Base-by-base conservation (phyloP, 2,797 vertebrate genomes). In the Melopsittacus undulatus region DNA sequence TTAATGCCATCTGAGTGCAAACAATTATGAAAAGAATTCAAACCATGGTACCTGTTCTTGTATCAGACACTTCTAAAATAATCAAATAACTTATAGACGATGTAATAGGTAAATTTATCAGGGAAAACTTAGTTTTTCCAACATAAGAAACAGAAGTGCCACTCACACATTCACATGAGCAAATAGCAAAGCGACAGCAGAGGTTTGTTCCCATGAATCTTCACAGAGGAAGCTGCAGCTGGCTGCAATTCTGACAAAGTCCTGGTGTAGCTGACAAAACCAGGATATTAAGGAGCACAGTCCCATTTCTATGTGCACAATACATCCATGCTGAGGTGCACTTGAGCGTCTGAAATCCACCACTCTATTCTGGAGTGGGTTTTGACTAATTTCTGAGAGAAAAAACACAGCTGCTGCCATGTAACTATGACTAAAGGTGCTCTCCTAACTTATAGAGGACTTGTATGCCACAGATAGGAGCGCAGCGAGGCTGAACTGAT, bases 221-320 rank as follows among this genome's bases (percentile, higher is more conserved):
- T 68, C 74, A 13, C 4, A 56, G 61, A n/a, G 34, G 36, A 74
- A 78, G 63, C 77, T 67, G 42, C 64, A 74, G 38, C 68, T 5
- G 13, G 32, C 78, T 85, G 59, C 0, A 1, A 26, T 94, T 72
- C 62, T 83, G 95, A 32, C 72, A 68, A 89, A 79, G 30, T 21
- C 74, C 86, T 83, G 93, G 85, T 86, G 83, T 67, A 49, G 72
- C 78, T 62, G 93, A 95, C 81, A 89, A 85, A 93, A 81, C 4
- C 34, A 46, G 48, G 78, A 38, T 86, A 46, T 48, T 75, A 56
- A 59, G 87, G 81, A 83, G 43, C 75, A 57, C 48, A 78, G 15
- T 26, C 81, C 61, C 30, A 22, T 67, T 81, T 85, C 88, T 74
- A 10, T 5, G 74, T 8, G 59, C 77, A 54, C 38, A 56, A 40